Conservation (phyloP, 2,113 vertebrate genomes). For the Hippocampus barbouri region DNA sequence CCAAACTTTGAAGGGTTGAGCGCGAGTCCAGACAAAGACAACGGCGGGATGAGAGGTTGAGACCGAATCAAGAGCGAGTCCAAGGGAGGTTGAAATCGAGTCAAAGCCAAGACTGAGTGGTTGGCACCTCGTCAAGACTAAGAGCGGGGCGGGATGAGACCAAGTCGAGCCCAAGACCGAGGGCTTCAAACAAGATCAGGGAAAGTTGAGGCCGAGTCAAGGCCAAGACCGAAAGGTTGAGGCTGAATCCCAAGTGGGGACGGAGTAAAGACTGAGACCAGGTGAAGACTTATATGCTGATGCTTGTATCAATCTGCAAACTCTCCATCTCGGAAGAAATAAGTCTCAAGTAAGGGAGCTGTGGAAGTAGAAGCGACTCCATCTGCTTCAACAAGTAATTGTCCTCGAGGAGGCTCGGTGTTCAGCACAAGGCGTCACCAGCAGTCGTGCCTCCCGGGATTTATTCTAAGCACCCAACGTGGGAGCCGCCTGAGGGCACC, state of each 20-base stretch:
- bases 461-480: slow-evolving; percentile 40
- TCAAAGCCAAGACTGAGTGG: background rate
- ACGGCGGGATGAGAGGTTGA: no score
- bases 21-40: no score
- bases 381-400: background rate
- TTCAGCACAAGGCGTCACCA: slow-evolving; percentile 44
- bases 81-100: background rate
- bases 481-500: slow-evolving; percentile 58
- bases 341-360: background rate
- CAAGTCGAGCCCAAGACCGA: no score
- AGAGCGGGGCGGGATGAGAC: no score
- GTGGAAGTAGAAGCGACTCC: background rate
- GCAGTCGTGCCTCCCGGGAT: slow-evolving; percentile 50
- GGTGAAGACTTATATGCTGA: no score
- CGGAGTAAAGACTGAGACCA: no score
- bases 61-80: no score
- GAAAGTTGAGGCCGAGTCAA: no score
- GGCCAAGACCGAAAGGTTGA: no score
- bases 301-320: background rate
- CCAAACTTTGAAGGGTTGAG: background rate
- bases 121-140: no score
- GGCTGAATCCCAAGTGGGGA: no score
- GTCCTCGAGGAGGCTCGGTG: slow-evolving; percentile 38
- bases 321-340: background rate
- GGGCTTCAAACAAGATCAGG: no score